Evolutionary conservation across 2,888 invertebrate species (phyloP).

Genomic region (Ectemnius lituratus): DNA sequence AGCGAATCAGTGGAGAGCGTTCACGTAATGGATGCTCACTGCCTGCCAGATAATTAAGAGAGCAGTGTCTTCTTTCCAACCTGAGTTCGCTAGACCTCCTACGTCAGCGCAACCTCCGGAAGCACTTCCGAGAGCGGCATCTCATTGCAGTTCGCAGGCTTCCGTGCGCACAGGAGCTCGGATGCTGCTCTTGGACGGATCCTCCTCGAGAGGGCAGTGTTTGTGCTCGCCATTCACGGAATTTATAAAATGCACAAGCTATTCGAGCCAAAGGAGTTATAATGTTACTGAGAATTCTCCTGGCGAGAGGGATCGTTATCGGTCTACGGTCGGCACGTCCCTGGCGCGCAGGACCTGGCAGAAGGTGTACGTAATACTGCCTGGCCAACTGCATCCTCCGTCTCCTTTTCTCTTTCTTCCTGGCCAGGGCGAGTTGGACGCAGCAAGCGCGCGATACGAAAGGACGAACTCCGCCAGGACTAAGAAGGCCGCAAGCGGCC

Average conservation of each 20-base stretch:
- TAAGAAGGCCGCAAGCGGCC: constrained; percentile 49
- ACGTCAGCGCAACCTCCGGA: constrained; percentile 21
- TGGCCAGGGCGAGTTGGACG: background rate
- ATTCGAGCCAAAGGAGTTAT: constrained; percentile 65
- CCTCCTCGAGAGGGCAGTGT: constrained; percentile 34
- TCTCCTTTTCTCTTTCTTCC: constrained; percentile 13
- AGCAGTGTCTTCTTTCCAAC: too few species aligned
- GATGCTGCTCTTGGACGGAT: constrained; percentile 16
- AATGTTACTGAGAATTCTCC: constrained; percentile 65
- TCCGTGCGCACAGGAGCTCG: constrained; percentile 26
- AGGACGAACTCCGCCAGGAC: constrained; percentile 30
- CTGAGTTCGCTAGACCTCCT: constrained; percentile 9
- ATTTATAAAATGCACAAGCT: constrained; percentile 64
- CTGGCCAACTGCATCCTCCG: constrained; percentile 28
- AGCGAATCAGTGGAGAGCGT: too few species aligned
- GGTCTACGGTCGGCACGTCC: constrained; percentile 40
- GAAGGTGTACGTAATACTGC: constrained; percentile 51
- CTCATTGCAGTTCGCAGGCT: background rate
- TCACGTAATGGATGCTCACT: too few species aligned
- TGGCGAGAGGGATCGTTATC: constrained; percentile 61
- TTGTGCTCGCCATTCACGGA: constrained; percentile 49
- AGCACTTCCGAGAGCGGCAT: too few species aligned
- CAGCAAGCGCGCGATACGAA: constrained; percentile 31
- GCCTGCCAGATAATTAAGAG: too few species aligned
- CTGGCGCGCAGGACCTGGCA: constrained; percentile 26